Conservation (phyloP, 2,797 vertebrate genomes). For the Halcyon badia region DNA sequence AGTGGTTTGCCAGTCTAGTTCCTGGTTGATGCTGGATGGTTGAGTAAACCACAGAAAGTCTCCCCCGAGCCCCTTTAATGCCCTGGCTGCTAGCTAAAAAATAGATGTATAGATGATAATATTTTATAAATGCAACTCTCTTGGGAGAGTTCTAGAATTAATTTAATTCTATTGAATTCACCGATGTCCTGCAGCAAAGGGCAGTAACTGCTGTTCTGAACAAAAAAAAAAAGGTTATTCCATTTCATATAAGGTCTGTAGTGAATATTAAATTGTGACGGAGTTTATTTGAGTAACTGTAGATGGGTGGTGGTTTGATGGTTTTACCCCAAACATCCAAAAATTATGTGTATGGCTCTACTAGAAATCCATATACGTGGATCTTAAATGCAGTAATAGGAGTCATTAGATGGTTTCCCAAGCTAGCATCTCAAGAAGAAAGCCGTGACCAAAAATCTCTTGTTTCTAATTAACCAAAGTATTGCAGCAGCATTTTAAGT, state of each 20-base stretch:
- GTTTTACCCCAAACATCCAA: background rate
- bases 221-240: background rate
- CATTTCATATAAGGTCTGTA: background rate
- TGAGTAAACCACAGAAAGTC: background rate
- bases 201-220: background rate
- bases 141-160: background rate
- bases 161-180: background rate
- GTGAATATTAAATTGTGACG: background rate
- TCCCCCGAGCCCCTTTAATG: background rate
- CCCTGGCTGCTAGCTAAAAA: slow-evolving; percentile 2
- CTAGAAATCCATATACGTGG: background rate
- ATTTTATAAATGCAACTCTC: background rate
- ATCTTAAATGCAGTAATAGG: background rate
- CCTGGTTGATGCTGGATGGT: background rate
- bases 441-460: background rate
- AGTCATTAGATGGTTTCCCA: background rate
- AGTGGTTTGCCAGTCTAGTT: background rate
- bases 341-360: background rate
- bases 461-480: background rate
- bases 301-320: background rate
- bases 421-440: background rate
- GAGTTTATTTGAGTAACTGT: background rate
- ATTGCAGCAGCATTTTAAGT: background rate
- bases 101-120: background rate
- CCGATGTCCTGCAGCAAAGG: background rate